Percentiles rank a stretch among this genome's conserved stretches.
phyloP scores from a whole-genome alignment of 2,113 vertebrate species.

The Excalfactoria chinensis region DNA sequence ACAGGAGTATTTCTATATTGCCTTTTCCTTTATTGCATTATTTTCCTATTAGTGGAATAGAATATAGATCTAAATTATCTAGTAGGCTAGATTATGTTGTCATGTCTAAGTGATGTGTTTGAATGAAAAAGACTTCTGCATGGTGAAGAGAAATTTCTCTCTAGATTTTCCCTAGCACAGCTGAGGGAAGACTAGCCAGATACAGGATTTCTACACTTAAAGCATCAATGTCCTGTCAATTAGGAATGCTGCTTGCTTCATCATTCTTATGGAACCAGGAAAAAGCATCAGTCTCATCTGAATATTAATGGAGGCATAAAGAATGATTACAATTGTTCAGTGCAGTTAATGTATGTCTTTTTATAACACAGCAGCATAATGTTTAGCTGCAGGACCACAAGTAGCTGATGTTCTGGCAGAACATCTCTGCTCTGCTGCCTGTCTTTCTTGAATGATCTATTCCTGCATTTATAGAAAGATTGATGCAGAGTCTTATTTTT shows the following conservation, averaged over 20 bases:
- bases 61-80: background rate
- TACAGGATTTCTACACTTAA: background rate
- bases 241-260: background rate
- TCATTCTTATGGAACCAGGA: background rate
- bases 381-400: background rate
- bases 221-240: background rate
- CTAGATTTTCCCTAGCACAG: background rate
- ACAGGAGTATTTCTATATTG: background rate
- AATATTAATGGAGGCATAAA: background rate
- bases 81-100: background rate
- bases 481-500: background rate
- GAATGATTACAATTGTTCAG: background rate
- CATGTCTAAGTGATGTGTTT: background rate
- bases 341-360: too few species aligned
- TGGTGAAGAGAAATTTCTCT: background rate
- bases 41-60: background rate
- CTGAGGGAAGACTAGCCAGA: background rate
- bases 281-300: background rate
- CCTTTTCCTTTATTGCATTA: background rate
- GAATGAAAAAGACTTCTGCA: background rate
- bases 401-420: background rate
- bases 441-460: background rate
- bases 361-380: fast-evolving
- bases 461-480: background rate
- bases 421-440: background rate